A percentile compares a stretch with the other conserved stretches of the same genome.
These are phyloP conservation scores for Oceanodroma tethys DNA, from an alignment of 2,113 vertebrate genomes.

Conservation along the genomic window DNA sequence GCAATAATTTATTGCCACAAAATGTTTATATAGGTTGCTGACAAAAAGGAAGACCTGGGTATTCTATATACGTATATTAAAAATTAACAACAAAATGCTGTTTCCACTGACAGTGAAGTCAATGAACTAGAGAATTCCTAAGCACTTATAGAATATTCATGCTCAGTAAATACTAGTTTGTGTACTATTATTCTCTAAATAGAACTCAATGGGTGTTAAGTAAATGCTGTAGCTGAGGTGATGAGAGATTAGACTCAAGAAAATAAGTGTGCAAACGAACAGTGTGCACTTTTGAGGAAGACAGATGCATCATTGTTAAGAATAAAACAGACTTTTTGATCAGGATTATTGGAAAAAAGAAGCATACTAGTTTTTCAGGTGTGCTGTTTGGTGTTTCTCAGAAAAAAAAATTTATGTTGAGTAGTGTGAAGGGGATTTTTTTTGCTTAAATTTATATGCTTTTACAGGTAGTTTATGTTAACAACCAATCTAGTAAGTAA, in stretches of 20 bases:
- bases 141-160: constrained; percentile 9
- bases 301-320: background rate
- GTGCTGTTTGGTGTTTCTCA: background rate
- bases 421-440: background rate
- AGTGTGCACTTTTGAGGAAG: background rate
- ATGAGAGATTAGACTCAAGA: constrained; percentile 3
- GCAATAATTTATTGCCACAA: background rate
- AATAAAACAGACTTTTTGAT: background rate
- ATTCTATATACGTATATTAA: background rate
- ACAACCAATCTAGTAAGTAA: background rate
- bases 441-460: background rate
- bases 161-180: background rate
- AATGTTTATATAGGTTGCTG: background rate
- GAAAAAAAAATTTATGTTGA: background rate
- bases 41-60: background rate
- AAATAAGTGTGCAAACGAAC: background rate
- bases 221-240: constrained; percentile 5
- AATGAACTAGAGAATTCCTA: background rate
- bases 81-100: background rate
- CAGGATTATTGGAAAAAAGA: background rate
- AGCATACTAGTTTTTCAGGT: background rate
- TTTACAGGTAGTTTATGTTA: background rate
- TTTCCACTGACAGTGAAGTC: background rate
- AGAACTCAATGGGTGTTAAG: background rate
- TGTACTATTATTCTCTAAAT: background rate